Evolutionary conservation across 2,888 invertebrate genomes (phyloP).

Genomic region (Leucozona laternaria): DNA sequence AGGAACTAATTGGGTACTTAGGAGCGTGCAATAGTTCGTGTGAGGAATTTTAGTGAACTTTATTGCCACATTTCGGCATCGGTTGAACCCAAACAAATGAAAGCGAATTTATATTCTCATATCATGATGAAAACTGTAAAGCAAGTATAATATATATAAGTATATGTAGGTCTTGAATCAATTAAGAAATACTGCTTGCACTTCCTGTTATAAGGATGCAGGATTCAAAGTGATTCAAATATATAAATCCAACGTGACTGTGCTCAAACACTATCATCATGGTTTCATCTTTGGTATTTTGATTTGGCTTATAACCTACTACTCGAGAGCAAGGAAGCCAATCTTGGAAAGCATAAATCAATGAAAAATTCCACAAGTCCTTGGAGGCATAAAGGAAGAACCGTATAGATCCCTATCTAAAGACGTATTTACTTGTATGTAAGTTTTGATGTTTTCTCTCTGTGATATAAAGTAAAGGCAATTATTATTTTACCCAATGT

Average conservation of each 20-base stretch:
- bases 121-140: background rate
- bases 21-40: background rate
- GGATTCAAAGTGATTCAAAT: background rate
- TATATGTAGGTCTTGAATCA: slow-evolving; percentile 17
- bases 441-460: slow-evolving; percentile 1
- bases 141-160: too few relatives aligned
- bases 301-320: background rate
- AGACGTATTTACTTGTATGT: background rate
- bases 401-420: background rate
- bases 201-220: background rate
- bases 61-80: background rate
- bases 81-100: slow-evolving; percentile 24
- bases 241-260: background rate
- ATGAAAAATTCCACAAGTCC: slow-evolving; percentile 7
- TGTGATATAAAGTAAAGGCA: background rate
- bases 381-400: background rate
- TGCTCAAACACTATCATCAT: background rate
- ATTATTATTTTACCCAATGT: slow-evolving; percentile 11
- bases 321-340: background rate
- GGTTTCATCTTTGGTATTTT: slow-evolving; percentile 15
- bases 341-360: slow-evolving; percentile 6
- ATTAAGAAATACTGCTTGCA: slow-evolving; percentile 5
- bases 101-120: slow-evolving; percentile 13
- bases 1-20: slow-evolving; percentile 47
- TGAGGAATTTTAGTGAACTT: background rate